phyloP scores from a whole-genome alignment of 2,113 vertebrate genomes.

The Gopherus evgoodei region DNA sequence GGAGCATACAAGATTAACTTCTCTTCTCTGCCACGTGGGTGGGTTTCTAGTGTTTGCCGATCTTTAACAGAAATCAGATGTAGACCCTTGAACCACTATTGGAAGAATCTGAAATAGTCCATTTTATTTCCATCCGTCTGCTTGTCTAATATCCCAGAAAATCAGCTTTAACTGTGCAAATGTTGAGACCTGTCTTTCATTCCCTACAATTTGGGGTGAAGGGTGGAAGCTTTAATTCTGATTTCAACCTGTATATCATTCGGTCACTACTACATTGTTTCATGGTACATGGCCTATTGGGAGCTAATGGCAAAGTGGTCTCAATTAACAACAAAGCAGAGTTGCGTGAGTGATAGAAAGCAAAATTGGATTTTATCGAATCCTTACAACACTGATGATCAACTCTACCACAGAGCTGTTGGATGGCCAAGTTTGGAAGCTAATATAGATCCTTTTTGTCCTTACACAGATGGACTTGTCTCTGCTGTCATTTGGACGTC shows the following conservation, averaged over 20 bases:
- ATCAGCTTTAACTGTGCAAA: neutral
- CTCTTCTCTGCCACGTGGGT: neutral
- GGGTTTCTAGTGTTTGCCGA: neutral
- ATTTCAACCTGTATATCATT: too few species aligned
- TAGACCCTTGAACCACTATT: neutral
- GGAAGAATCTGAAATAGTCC: neutral
- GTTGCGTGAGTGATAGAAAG: too few species aligned
- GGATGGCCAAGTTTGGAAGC: neutral
- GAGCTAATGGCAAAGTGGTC: too few species aligned
- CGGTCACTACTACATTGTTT: too few species aligned
- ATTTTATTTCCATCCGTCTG: neutral
- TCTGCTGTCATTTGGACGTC: neutral
- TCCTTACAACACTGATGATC: neutral
- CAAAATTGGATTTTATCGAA: neutral
- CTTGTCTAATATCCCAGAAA: neutral
- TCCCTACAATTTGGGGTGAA: too few species aligned
- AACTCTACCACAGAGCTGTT: neutral
- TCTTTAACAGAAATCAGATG: neutral
- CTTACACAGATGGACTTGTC: neutral
- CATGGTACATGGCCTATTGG: too few species aligned
- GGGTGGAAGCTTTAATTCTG: too few species aligned
- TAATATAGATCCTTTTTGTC: neutral
- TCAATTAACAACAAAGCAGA: too few species aligned
- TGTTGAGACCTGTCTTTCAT: too few species aligned
- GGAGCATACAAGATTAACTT: neutral